phyloP scores from a whole-genome alignment of 1,140 invertebrate species.

The Vollenhovia emeryi region DNA sequence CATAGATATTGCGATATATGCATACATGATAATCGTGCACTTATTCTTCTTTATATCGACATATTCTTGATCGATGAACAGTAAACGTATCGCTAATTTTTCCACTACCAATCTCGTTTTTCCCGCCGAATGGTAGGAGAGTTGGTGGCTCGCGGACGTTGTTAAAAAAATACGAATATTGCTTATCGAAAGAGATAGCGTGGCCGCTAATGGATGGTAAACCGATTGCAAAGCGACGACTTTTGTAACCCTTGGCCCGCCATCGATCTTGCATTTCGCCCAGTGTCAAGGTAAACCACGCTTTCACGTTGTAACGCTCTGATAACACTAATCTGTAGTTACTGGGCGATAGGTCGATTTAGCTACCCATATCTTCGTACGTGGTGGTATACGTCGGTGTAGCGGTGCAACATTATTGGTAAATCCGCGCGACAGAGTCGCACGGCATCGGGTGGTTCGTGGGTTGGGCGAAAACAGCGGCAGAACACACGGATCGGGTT shows the following conservation, averaged over 20 bases:
- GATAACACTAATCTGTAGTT: slow-evolving; percentile 84
- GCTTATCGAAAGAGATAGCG: neutral
- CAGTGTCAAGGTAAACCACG: slow-evolving; percentile 83
- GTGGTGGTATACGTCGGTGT: slow-evolving; percentile 36
- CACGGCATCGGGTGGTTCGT: slow-evolving; percentile 25
- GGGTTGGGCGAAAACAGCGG: slow-evolving; percentile 51
- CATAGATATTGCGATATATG: slow-evolving; percentile 40
- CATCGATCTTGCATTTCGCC: slow-evolving; percentile 76
- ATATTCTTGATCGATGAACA: slow-evolving; percentile 32
- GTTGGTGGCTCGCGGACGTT: neutral
- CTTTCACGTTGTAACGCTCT: slow-evolving; percentile 81
- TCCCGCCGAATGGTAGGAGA: neutral
- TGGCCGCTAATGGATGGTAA: neutral
- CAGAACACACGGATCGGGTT: neutral
- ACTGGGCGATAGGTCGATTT: slow-evolving; percentile 78
- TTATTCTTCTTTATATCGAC: slow-evolving; percentile 26
- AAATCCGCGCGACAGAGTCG: slow-evolving; percentile 77
- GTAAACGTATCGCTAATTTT: slow-evolving; percentile 26
- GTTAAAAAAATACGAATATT: neutral
- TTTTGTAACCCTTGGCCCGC: slow-evolving; percentile 50
- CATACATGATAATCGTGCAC: slow-evolving; percentile 31
- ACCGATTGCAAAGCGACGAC: slow-evolving; percentile 30
- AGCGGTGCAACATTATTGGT: slow-evolving; percentile 77
- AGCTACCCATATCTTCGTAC: slow-evolving; percentile 18
- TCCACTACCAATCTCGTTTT: neutral